Conservation (phyloP, 2,888 invertebrate species). For the Torymus texanus region DNA sequence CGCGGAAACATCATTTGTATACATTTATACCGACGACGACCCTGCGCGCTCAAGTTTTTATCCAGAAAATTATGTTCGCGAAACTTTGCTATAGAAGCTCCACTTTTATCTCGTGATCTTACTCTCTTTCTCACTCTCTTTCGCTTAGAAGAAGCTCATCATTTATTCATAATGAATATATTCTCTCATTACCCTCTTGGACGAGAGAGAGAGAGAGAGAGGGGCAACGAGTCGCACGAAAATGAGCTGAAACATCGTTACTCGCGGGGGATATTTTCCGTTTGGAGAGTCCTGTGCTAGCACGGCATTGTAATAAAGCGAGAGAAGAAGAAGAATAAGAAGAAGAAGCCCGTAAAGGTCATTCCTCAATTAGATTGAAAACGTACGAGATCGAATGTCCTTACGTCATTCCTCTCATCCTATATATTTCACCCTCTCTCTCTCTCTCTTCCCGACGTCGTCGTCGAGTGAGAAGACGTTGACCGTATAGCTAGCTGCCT, state of each 20-base stretch:
- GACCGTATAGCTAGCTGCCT: constrained; percentile 28
- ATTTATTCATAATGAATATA: constrained; percentile 5
- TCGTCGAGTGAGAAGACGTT: constrained; percentile 14
- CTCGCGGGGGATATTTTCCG: background rate
- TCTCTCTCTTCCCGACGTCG: background rate
- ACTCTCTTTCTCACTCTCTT: background rate
- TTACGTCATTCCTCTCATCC: constrained; percentile 6
- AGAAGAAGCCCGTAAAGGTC: background rate
- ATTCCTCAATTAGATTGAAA: constrained; percentile 7
- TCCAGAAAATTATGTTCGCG: constrained; percentile 10
- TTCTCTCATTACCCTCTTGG: background rate
- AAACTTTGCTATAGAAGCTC: background rate
- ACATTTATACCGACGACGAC: background rate
- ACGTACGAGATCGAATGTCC: constrained; percentile 25
- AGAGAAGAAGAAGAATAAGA: too few relatives aligned
- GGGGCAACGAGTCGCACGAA: background rate
- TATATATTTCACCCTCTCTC: background rate
- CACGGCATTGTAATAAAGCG: too few relatives aligned
- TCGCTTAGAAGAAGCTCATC: background rate
- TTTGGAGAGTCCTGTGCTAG: constrained; percentile 5
- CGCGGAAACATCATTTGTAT: too few relatives aligned
- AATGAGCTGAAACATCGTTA: constrained; percentile 20
- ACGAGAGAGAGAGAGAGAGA: too few relatives aligned
- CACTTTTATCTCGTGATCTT: background rate
- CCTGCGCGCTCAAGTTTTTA: background rate